A percentile compares a stretch with the other conserved stretches of the same genome.
phyloP scores from a whole-genome alignment of 2,797 vertebrate genomes.

The Ataeniobius toweri region DNA sequence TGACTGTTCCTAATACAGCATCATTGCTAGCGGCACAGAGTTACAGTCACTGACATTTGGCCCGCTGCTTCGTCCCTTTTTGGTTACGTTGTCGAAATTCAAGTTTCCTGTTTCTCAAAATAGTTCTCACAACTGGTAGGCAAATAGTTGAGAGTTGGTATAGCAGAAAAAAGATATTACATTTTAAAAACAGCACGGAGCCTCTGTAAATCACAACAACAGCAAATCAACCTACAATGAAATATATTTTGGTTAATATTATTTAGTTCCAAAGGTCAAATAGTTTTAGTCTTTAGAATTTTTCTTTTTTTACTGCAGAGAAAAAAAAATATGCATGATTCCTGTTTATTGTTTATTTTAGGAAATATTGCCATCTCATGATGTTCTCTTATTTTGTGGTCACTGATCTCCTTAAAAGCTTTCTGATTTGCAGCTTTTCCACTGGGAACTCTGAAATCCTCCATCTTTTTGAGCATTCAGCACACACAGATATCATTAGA shows the following conservation, averaged over 20 bases:
- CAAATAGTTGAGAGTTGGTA: too few species aligned
- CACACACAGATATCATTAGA: constrained; percentile 41
- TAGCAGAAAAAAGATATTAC: too few species aligned
- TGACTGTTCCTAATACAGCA: too few species aligned
- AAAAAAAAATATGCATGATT: neutral
- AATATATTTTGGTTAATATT: neutral
- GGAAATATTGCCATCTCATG: neutral
- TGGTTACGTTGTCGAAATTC: too few species aligned
- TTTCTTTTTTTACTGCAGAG: neutral
- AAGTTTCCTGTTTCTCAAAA: too few species aligned
- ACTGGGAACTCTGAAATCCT: constrained; percentile 18
- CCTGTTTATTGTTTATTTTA: neutral
- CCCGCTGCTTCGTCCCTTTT: too few species aligned
- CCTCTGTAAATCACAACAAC: too few species aligned
- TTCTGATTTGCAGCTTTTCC: constrained; percentile 9
- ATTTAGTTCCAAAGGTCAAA: neutral
- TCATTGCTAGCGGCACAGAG: too few species aligned
- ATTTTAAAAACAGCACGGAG: too few species aligned
- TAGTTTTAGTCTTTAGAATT: neutral
- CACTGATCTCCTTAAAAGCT: constrained; percentile 18
- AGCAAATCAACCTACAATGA: neutral
- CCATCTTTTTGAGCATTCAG: constrained; percentile 26
- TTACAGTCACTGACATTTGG: too few species aligned
- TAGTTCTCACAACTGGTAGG: too few species aligned
- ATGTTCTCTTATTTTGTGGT: constrained; percentile 8